Percentiles rank a stretch among this genome's conserved stretches.
Evolutionary conservation across 2,888 invertebrate species (phyloP).

Genomic region (Trichogramma dendrolimi): DNA sequence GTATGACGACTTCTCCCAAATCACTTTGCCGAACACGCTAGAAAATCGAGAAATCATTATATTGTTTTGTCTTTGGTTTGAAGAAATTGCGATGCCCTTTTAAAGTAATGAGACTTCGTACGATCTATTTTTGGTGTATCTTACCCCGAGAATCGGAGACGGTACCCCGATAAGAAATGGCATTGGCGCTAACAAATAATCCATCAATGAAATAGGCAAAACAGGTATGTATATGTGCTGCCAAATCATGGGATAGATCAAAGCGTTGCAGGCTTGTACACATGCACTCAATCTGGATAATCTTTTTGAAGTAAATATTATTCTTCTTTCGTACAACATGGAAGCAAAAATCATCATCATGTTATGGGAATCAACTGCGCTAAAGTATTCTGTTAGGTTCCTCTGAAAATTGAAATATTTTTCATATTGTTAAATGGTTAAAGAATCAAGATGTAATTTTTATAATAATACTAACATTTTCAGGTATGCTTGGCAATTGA

Average conservation of each 20-base stretch:
- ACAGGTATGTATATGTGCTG: slow-evolving; percentile 98
- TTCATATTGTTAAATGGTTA: background rate
- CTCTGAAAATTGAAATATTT: slow-evolving; percentile 62
- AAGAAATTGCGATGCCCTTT: background rate
- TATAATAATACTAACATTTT: slow-evolving; percentile 72
- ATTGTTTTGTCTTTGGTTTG: background rate
- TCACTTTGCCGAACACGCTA: slow-evolving; percentile 76
- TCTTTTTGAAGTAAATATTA: slow-evolving; percentile 87
- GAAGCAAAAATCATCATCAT: slow-evolving; percentile 96
- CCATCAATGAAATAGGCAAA: slow-evolving; percentile 80
- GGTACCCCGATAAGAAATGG: slow-evolving; percentile 96
- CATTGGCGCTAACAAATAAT: slow-evolving; percentile 93
- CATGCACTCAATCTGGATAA: slow-evolving; percentile 87
- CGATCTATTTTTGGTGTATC: background rate
- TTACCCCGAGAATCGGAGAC: slow-evolving; percentile 73
- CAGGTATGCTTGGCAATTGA: slow-evolving; percentile 88
- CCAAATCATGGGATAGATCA: slow-evolving; percentile 98
- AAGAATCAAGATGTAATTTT: slow-evolving; percentile 3
- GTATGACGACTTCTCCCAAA: slow-evolving; percentile 88
- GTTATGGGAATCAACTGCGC: slow-evolving; percentile 88
- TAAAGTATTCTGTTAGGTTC: slow-evolving; percentile 95
- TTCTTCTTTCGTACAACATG: slow-evolving; percentile 87
- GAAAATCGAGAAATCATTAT: slow-evolving; percentile 30
- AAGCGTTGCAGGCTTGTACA: slow-evolving; percentile 88
- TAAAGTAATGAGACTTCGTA: too few relatives aligned